Base-by-base conservation (phyloP, 2,888 invertebrate genomes). In the Sclerodermus sp. region DNA sequence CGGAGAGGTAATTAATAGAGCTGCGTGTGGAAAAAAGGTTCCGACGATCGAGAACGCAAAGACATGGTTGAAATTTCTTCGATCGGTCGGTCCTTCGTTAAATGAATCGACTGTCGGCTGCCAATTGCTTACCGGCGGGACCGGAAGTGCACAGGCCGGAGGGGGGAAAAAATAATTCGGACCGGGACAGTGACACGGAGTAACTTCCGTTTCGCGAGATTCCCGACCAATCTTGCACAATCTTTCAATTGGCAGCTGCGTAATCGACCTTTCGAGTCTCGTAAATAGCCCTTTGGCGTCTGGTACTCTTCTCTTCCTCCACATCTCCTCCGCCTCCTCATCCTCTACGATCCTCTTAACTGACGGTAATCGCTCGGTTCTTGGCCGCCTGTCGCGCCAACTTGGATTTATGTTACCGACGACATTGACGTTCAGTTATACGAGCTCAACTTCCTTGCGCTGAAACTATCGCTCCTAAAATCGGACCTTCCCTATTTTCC, bases 201-300 rank as follows among this genome's bases (percentile, higher is more conserved):
- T 16, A 14, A 60, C 49, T 57, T 62, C 62, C 62, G 61, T 48
- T 51, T 44, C 42, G 47, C 50, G 38, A 32, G 47, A 53, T 53
- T 41, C 41, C 43, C 48, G 46, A 14, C 46, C 57, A 60, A 60
- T 60, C 60, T 51, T 41, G 42, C 37, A 56, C 45, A 60, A 63
- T 63, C 58, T 63, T 60, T 49, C 62, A 63, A 63, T 63, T 62
- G 53, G 43, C 42, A 44, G 32, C n/a, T 32, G 31, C 43, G 51
- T 49, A 51, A 55, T 53, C 52, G 58, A 48, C 59, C 23, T n/a
- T 12, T 2, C 1, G 23, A 18, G 40, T 42, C 51, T 51, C 42
- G 43, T 57, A 43, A 47, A 50, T 49, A 23, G 3, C 23, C 23
- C 23, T 8, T 23, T 23, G 23, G 3, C 23, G 23, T 23, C 23